Conservation (phyloP, 2,888 invertebrate genomes). For the Scrobipalpa atriplicella region DNA sequence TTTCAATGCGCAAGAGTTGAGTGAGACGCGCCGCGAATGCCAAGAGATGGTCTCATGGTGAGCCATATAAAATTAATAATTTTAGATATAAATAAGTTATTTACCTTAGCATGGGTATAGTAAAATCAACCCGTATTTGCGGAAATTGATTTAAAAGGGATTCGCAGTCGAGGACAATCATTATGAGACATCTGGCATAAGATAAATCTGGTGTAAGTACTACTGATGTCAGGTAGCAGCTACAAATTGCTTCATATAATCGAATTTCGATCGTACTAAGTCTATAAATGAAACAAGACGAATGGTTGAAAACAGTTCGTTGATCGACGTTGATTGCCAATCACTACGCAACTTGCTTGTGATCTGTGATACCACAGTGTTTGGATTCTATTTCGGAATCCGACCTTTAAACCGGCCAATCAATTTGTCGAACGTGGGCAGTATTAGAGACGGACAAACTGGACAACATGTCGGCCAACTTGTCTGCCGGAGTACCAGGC, state of each 20-base stretch:
- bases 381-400: constrained; percentile 28
- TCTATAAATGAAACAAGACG: constrained; percentile 16
- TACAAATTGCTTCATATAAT: not conserved
- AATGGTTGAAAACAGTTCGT: constrained; percentile 13
- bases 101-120: no score
- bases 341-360: constrained; percentile 34
- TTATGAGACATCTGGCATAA: no score
- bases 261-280: not conserved
- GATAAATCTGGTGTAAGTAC: no score
- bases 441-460: constrained; percentile 48
- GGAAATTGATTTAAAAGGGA: no score
- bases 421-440: constrained; percentile 39
- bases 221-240: not conserved
- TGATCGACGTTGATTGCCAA: constrained; percentile 29
- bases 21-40: constrained; percentile 58
- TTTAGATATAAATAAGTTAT: not conserved
- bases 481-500: constrained; percentile 69
- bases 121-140: no score
- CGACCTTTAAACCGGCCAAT: constrained; percentile 26
- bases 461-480: constrained; percentile 74
- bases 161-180: no score
- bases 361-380: constrained; percentile 31
- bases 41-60: not conserved
- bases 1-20: constrained; percentile 66
- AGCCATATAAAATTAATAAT: constrained; percentile 42